A percentile compares a stretch with the other conserved stretches of the same genome.
These are phyloP conservation scores for Lypha dubia DNA, from an alignment of 2,888 invertebrate genomes.

Conservation along the genomic window DNA sequence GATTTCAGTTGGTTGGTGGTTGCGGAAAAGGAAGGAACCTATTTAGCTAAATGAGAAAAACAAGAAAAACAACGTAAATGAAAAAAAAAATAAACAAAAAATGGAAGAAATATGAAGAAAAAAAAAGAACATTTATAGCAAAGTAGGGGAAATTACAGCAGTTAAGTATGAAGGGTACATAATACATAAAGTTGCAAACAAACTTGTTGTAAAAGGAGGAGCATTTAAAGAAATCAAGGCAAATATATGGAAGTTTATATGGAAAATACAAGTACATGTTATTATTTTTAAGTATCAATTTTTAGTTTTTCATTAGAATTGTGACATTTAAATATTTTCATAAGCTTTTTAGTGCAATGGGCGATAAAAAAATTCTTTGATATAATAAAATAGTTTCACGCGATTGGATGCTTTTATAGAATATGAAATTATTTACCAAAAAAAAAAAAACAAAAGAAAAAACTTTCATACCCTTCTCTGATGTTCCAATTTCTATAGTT, in stretches of 20 bases:
- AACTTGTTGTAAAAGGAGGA: constrained; percentile 68
- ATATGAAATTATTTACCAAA: background rate
- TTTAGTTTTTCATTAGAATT: no score
- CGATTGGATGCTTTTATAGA: no score
- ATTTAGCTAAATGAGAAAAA: constrained; percentile 45
- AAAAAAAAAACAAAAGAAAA: no score
- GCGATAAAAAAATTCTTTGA: no score
- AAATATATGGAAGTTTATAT: background rate
- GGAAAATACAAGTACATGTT: background rate
- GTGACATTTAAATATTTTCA: no score
- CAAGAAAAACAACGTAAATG: constrained; percentile 22
- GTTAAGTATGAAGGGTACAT: background rate
- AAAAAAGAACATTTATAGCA: constrained; percentile 40
- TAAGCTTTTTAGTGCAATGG: no score
- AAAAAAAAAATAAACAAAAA: constrained; percentile 25
- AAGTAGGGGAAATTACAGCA: constrained; percentile 62
- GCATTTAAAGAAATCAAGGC: constrained; percentile 14
- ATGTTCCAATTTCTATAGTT: background rate
- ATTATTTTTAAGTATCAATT: background rate
- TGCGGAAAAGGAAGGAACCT: constrained; percentile 66
- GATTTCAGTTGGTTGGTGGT: constrained; percentile 62
- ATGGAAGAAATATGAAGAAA: constrained; percentile 28
- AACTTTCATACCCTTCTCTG: background rate
- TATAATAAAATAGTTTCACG: no score
- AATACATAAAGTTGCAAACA: constrained; percentile 29